Evolutionary conservation across 1,140 invertebrate genomes (phyloP).

Genomic region (Drosophila simulans): DNA sequence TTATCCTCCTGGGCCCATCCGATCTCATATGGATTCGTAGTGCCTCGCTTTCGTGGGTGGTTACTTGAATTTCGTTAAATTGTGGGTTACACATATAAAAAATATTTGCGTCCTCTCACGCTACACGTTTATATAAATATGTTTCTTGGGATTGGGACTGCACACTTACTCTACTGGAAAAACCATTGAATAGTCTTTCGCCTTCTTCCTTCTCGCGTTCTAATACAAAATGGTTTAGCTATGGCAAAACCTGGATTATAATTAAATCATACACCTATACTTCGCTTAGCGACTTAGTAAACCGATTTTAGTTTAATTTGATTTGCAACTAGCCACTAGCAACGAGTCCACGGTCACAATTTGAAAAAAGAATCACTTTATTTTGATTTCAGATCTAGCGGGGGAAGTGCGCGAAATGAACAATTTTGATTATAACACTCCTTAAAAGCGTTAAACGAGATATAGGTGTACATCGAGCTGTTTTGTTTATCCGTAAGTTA

Average conservation of each 20-base stretch:
- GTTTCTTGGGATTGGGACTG: conserved; percentile 29
- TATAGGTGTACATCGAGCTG: conserved; percentile 62
- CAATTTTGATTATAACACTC: conserved; percentile 26
- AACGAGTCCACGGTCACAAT: conserved; percentile 7
- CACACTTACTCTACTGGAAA: conserved; percentile 55
- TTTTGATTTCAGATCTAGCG: conserved; percentile 43
- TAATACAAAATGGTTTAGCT: conserved; percentile 21
- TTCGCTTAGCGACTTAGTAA: conserved; percentile 28
- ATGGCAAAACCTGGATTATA: conserved; percentile 16
- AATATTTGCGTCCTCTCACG: conserved; percentile 53
- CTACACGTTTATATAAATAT: conserved; percentile 49
- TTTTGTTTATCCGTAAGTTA: conserved; percentile 34
- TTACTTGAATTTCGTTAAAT: conserved; percentile 60
- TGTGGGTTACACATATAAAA: conserved; percentile 75
- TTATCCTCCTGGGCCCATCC: conserved; percentile 32
- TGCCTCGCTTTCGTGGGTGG: conserved; percentile 44
- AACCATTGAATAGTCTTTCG: conserved; percentile 72
- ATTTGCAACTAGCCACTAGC: conserved; percentile 10
- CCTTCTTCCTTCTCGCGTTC: conserved; percentile 1
- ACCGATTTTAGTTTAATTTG: conserved; percentile 3
- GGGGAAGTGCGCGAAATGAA: conserved; percentile 20
- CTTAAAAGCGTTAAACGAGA: conserved; percentile 19
- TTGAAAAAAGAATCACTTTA: conserved; percentile 39
- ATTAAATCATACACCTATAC: conserved; percentile 34
- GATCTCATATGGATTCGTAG: conserved; percentile 12